phyloP scores from a whole-genome alignment of 2,797 vertebrate genomes.

The Podargus strigoides region DNA sequence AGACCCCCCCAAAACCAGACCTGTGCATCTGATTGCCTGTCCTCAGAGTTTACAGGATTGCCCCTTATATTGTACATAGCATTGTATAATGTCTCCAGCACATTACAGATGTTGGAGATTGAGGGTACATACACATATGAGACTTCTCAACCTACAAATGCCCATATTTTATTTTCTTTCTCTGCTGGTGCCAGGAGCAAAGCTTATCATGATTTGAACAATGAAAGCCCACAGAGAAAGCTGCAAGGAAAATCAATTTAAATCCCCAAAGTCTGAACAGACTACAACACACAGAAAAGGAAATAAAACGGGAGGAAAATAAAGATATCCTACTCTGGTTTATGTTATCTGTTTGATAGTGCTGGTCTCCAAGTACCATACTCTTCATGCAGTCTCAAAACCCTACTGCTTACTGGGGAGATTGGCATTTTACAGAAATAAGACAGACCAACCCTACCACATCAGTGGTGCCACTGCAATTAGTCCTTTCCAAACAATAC shows the following conservation, averaged over 20 bases:
- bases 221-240: neutral
- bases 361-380: neutral
- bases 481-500: neutral
- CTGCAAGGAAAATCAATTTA: slow-evolving; percentile 12
- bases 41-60: neutral
- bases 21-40: neutral
- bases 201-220: slow-evolving; percentile 9
- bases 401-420: neutral
- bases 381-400: neutral
- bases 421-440: neutral
- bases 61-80: neutral
- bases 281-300: neutral
- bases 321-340: neutral
- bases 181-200: neutral
- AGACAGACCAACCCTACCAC: neutral
- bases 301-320: neutral
- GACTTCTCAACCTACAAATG: neutral
- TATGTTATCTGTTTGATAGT: neutral
- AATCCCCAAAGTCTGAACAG: neutral
- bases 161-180: neutral
- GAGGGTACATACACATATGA: neutral
- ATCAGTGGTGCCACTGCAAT: neutral
- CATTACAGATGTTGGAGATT: neutral
- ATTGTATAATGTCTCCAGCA: neutral
- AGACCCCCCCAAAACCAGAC: rapidly evolving